phyloP scores from a whole-genome alignment of 2,888 invertebrate genomes.

The Caenorhabditis macrosperma region DNA sequence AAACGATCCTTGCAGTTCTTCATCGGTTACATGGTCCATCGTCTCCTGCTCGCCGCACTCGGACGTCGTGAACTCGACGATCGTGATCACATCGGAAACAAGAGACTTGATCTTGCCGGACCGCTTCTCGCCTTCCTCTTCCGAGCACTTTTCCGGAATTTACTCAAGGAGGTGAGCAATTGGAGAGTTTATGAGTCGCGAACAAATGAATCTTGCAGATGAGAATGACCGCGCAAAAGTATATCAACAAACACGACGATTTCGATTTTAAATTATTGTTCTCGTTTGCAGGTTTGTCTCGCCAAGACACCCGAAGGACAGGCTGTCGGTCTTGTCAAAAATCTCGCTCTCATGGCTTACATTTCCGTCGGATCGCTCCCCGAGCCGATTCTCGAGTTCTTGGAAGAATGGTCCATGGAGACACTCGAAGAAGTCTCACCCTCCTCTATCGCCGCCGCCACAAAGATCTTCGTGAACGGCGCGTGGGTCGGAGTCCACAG shows the following conservation, averaged over 20 bases:
- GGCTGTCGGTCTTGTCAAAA: constrained; percentile 91
- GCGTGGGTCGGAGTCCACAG: constrained; percentile 94
- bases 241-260: constrained; percentile 98
- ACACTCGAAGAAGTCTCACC: constrained; percentile 99
- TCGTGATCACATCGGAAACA: constrained; percentile 99
- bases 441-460: constrained; percentile 97
- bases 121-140: constrained; percentile 96
- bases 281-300: constrained; percentile 86
- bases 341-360: constrained; percentile 98
- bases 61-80: constrained; percentile 98
- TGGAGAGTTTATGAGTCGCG: no score
- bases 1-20: constrained; percentile 79
- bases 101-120: constrained; percentile 96
- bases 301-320: constrained; percentile 97
- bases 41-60: constrained; percentile 92
- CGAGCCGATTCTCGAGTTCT: constrained; percentile 98
- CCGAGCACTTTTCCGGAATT: constrained; percentile 85
- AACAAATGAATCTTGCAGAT: no score
- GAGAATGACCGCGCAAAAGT: constrained; percentile 97
- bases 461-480: constrained; percentile 99
- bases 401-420: constrained; percentile 99
- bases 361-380: constrained; percentile 99
- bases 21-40: constrained; percentile 94
- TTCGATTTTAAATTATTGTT: constrained; percentile 88
- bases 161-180: constrained; percentile 77